A percentile compares a stretch with the other conserved stretches of the same genome.
phyloP scores from a whole-genome alignment of 2,797 vertebrate species.

The Sebastes flavidus region DNA sequence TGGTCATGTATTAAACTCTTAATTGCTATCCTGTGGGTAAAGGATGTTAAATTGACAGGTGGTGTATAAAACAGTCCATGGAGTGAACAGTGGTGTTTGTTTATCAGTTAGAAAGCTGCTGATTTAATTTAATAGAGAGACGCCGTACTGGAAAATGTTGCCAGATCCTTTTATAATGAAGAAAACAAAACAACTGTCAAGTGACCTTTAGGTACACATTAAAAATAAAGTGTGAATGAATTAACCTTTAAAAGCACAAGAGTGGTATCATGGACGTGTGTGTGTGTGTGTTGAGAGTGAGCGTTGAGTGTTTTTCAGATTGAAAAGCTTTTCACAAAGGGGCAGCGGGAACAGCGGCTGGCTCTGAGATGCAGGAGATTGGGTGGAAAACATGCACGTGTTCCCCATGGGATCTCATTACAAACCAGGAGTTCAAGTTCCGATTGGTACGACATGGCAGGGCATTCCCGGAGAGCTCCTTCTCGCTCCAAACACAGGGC shows the following conservation, averaged over 20 bases:
- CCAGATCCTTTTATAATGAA: not conserved
- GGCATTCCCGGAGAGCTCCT: conserved; percentile 54
- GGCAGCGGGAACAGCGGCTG: conserved; percentile 6
- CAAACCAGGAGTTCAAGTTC: conserved; percentile 58
- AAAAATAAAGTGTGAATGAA: not conserved
- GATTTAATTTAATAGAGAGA: conserved; percentile 36
- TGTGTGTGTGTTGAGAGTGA: not conserved
- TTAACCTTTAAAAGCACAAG: not conserved
- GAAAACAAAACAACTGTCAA: not conserved
- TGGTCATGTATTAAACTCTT: not conserved
- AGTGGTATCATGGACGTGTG: not conserved
- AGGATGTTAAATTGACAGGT: not conserved
- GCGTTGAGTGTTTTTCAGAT: not conserved
- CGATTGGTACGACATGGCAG: conserved; percentile 16
- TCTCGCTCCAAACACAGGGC: conserved; percentile 15
- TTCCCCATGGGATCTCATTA: conserved; percentile 67
- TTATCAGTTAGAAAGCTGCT: conserved; percentile 22
- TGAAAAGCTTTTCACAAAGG: conserved; percentile 28
- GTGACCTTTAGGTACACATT: not conserved
- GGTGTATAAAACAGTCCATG: not conserved
- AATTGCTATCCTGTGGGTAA: not conserved
- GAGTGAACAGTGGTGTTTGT: not conserved
- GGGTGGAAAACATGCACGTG: conserved; percentile 45
- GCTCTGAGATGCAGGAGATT: conserved; percentile 30
- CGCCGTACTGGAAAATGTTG: not conserved